Evolutionary conservation across 2,888 invertebrate genomes (phyloP), one percentile per base, ranked within the genome.

Genomic region (Chaetoderma sp.): DNA sequence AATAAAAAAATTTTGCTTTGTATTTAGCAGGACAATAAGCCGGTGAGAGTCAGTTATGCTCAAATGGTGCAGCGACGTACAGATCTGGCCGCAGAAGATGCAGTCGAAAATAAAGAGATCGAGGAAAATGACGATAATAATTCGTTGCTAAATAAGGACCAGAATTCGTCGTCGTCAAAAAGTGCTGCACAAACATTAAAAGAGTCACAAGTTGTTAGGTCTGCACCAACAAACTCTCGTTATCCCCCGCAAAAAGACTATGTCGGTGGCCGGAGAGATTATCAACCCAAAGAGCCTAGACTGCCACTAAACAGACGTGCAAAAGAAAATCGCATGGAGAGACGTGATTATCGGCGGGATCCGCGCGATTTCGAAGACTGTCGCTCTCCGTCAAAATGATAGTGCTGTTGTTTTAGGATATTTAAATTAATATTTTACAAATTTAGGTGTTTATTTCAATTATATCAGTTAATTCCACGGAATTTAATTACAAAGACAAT

Each of bases 271-370:
- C 69, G 72, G n/a, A 71, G 71, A 60, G 75, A 76, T 56, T 65
- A 50, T 58, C 76, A 77, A 25, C 71, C 72, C 4, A 74, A 71
- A 39, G 80, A 77, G 67, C 76, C 71, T 68, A 67, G 78, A 32
- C 69, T 63, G 28, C 89, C 94, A 95, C 68, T 96, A 95, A 78
- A 95, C 94, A 78, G 97, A 91, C 67, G 96, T 95, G 89, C 97
- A 95, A 85, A 97, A 96, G 72, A 98, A 88, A 77, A 97, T 93
- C 90, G 97, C 76, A n/a, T n/a, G n/a, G 88, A 88, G 86, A 55
- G 70, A 10, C 70, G 68, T 30, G 70, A 63, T 16, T 39, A 62
- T 32, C 65, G 71, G 30, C 50, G 71, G 54, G 75, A 74, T 13
- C 60, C 68, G 42, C 63, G 70, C 18, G 52, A 52, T 18, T 30